Conservation (phyloP, 2,888 invertebrate species). For the Heterodera filipjevi region DNA sequence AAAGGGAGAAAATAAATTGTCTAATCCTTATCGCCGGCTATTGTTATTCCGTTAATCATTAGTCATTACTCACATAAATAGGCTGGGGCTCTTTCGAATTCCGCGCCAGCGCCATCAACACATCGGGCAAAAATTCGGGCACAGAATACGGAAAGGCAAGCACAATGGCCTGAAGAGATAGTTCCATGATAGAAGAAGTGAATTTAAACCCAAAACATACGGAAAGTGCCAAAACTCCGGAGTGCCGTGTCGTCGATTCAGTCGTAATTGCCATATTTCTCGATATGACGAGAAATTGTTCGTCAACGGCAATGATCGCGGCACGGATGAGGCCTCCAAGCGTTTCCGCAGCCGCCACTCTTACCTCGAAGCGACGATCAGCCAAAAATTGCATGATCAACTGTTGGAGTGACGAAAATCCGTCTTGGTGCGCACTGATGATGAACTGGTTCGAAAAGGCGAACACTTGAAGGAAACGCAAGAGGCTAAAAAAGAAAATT, state of each 20-base stretch:
- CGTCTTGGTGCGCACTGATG: constrained; percentile 35
- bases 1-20: neutral
- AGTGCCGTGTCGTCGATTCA: constrained; percentile 71
- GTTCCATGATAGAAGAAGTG: neutral
- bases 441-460: constrained; percentile 70
- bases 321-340: neutral
- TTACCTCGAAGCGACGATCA: constrained; percentile 70
- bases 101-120: constrained; percentile 78
- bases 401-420: constrained; percentile 42
- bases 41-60: too few relatives aligned
- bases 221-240: constrained; percentile 84
- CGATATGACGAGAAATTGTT: constrained; percentile 18
- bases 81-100: constrained; percentile 74
- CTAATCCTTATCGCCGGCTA: neutral
- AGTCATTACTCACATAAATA: constrained; percentile 47
- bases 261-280: constrained; percentile 40
- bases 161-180: constrained; percentile 70
- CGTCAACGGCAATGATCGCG: neutral
- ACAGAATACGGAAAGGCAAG: constrained; percentile 86
- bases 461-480: constrained; percentile 69
- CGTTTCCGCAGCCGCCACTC: constrained; percentile 79
- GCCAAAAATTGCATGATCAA: constrained; percentile 31
- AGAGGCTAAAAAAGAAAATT: constrained; percentile 46
- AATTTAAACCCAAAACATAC: neutral
- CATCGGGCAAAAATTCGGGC: constrained; percentile 77